Evolutionary conservation across 2,797 vertebrate species (phyloP).

Genomic region (Nyctibius grandis): DNA sequence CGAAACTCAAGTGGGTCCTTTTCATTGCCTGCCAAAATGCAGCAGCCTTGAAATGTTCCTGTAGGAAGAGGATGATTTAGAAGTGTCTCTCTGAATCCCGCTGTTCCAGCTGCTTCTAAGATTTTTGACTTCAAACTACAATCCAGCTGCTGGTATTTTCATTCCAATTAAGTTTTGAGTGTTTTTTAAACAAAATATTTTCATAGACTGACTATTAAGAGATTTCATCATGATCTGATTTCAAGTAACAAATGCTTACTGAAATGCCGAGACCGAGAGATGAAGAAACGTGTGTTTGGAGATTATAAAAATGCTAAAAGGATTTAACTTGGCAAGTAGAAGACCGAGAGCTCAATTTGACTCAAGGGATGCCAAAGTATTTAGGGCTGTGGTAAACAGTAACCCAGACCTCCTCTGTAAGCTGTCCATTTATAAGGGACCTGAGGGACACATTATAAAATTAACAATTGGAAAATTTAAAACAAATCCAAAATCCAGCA

Average conservation of each 20-base stretch:
- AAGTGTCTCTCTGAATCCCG: background rate
- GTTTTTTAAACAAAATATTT: conserved; percentile 67
- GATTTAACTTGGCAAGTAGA: conserved; percentile 54
- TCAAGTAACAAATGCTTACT: conserved; percentile 35
- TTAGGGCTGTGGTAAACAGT: conserved; percentile 46
- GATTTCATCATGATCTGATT: conserved; percentile 57
- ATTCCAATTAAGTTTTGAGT: conserved; percentile 55
- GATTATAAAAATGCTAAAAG: conserved; percentile 58
- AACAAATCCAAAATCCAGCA: background rate
- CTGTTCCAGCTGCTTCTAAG: conserved; percentile 52
- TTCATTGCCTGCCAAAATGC: conserved; percentile 32
- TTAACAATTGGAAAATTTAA: conserved; percentile 49
- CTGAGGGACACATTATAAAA: conserved; percentile 45
- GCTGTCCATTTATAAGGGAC: conserved; percentile 44
- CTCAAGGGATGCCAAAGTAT: conserved; percentile 45
- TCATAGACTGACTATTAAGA: conserved; percentile 9
- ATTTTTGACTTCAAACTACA: conserved; percentile 2
- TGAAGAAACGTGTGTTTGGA: conserved; percentile 37
- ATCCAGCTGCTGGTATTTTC: conserved; percentile 56
- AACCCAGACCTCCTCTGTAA: conserved; percentile 43
- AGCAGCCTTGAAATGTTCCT: background rate
- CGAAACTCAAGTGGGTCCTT: background rate
- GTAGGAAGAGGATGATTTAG: conserved; percentile 15
- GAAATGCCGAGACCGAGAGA: background rate
- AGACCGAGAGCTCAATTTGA: background rate